These are phyloP conservation scores for Dipodomys ordii DNA, from an alignment of 2,113 vertebrate genomes.

Conservation along the genomic window DNA sequence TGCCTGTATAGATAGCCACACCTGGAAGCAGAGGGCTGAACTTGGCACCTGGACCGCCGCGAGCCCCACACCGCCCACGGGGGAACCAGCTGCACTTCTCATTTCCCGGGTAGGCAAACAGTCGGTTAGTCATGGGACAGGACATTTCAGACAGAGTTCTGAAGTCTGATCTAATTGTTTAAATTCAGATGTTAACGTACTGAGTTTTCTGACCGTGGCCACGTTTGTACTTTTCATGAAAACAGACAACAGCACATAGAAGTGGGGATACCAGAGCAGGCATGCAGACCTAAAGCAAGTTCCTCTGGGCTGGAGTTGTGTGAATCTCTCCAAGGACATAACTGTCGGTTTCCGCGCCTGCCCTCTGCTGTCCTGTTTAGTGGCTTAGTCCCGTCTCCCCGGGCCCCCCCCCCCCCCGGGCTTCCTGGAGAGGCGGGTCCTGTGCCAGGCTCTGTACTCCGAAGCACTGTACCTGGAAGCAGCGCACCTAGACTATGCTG, in stretches of 20 bases:
- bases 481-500: accelerated
- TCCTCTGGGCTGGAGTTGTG: accelerated
- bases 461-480: neutral
- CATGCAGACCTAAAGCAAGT: accelerated
- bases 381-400: accelerated
- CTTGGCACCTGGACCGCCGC: neutral
- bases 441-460: too few relatives aligned
- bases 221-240: neutral
- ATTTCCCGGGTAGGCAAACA: neutral
- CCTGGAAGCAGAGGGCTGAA: slow-evolving; percentile 85
- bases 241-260: neutral
- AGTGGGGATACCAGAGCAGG: neutral
- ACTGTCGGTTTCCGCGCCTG: accelerated
- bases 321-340: accelerated
- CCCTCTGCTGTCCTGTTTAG: accelerated
- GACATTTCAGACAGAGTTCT: neutral
- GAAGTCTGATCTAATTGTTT: neutral
- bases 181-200: neutral
- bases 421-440: neutral
- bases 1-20: slow-evolving; percentile 97
- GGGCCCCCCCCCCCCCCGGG: too few relatives aligned
- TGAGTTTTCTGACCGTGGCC: neutral
- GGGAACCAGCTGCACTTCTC: accelerated
- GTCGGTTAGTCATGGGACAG: too few relatives aligned
- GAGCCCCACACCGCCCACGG: too few relatives aligned